Conservation (phyloP, 2,113 vertebrate genomes). For the Mixornis gularis region DNA sequence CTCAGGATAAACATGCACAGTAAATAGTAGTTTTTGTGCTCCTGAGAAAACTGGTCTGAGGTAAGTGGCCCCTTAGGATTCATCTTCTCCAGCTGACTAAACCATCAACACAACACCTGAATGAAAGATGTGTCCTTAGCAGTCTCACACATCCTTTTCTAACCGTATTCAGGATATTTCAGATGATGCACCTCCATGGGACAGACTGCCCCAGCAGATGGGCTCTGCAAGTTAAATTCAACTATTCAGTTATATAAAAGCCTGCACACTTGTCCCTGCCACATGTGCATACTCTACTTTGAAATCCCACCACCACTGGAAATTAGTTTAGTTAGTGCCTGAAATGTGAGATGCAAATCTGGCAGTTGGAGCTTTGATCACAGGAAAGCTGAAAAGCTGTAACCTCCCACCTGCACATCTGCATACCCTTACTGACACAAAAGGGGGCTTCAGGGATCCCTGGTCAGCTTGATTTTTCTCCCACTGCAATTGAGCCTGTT, state of each 20-base stretch:
- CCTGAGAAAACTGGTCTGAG: not conserved
- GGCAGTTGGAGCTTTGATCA: not conserved
- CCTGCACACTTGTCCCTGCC: not conserved
- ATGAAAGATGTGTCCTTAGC: not conserved
- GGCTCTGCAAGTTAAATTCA: not conserved
- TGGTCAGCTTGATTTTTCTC: not conserved
- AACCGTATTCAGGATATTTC: not conserved
- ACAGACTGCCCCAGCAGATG: not conserved
- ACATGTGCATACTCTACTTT: not conserved
- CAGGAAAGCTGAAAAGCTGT: not conserved
- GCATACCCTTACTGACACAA: accelerated
- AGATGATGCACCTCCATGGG: not conserved
- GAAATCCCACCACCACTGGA: not conserved
- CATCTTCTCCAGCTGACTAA: not conserved
- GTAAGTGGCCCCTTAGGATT: not conserved
- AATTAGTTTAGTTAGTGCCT: not conserved
- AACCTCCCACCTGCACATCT: not conserved
- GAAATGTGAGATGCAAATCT: not conserved
- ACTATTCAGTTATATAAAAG: not conserved
- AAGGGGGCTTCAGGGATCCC: not conserved
- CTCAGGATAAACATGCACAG: not conserved
- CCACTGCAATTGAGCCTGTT: not conserved
- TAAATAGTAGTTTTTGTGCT: not conserved
- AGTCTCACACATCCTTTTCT: not conserved
- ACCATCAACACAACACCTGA: not conserved